Base-by-base conservation (phyloP, 2,888 invertebrate genomes). In the Volucella zonaria region DNA sequence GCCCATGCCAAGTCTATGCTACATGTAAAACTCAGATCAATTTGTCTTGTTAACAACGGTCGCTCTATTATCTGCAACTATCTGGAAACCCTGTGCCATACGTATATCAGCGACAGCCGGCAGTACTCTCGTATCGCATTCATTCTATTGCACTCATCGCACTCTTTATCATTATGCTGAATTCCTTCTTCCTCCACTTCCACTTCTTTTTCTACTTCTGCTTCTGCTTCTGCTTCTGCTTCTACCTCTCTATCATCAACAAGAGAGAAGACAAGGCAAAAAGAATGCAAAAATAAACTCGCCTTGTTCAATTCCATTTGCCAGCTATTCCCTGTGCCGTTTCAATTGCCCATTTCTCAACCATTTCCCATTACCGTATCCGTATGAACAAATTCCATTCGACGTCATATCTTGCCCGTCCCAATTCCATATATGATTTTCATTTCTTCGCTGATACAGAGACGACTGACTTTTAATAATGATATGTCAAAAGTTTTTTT, bases 401-500 rank as follows among this genome's bases (percentile, higher is more conserved):
- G 59, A 47, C 71, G 18, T 47, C 78, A 47, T 66, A 61, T 47
- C 64, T 66, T 31, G 49, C 59, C 56, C 66, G 75, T 85, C 49
- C 77, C 77, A 73, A 45, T 82, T 78, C 74, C 82, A 68, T 68
- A 38, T 15, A 76, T 73, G 71, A 76, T 85, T 85, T 76, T 85
- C 76, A 85, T 81, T 85, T 85, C 81, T 73, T 76, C 73, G 81
- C 67, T 76, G 62, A 64, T 81, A 73, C 62, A 77, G 79, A 80
- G 80, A 85, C 80, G 85, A 74, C 68, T 77, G 85, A 81, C 79
- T 85, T 79, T 82, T 75, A 68, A 80, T 73, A 71, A 81, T 85
- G 85, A 85, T 85, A 85, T 85, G 81, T 85, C 80, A 85, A 81
- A 85, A 73, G 52, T 85, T 77, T 85, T 85, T 85, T 85, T 73